These are phyloP conservation scores for Pheosia tremula DNA, from an alignment of 2,888 invertebrate genomes.

Conservation along the genomic window DNA sequence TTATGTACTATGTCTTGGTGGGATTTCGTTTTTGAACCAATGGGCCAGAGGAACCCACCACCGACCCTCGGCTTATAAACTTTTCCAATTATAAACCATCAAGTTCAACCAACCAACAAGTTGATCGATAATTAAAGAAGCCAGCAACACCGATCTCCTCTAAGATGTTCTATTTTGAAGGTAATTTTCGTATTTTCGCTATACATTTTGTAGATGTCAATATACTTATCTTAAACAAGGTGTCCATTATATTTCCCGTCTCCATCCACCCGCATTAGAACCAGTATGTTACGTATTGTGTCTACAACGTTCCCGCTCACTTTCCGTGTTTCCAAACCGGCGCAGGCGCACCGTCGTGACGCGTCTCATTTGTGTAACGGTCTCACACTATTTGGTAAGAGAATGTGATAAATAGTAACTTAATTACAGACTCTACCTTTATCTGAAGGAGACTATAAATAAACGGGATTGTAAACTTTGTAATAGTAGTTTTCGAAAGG, in stretches of 20 bases:
- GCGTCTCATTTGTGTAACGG: conserved; percentile 34
- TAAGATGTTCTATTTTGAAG: no score
- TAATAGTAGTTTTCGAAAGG: neutral
- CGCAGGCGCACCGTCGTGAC: conserved; percentile 30
- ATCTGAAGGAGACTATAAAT: neutral
- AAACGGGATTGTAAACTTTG: neutral
- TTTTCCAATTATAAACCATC: no score
- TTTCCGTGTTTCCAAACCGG: conserved; percentile 16
- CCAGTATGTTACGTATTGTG: neutral
- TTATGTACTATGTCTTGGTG: no score
- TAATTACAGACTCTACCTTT: conserved; percentile 16
- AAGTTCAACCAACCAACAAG: no score
- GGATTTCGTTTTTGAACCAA: no score
- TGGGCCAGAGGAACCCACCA: no score
- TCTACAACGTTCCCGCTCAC: conserved; percentile 6
- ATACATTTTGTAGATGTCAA: no score
- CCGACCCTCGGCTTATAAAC: no score
- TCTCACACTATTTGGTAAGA: conserved; percentile 30
- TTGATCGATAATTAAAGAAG: no score
- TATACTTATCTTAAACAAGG: no score
- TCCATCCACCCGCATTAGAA: neutral
- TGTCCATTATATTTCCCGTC: neutral
- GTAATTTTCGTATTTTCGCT: no score
- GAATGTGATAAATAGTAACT: conserved; percentile 26
- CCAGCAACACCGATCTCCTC: no score